A percentile compares a stretch with the other conserved stretches of the same genome.
These are phyloP conservation scores for Halcyon badia DNA, from an alignment of 2,797 vertebrate genomes.

Conservation along the genomic window DNA sequence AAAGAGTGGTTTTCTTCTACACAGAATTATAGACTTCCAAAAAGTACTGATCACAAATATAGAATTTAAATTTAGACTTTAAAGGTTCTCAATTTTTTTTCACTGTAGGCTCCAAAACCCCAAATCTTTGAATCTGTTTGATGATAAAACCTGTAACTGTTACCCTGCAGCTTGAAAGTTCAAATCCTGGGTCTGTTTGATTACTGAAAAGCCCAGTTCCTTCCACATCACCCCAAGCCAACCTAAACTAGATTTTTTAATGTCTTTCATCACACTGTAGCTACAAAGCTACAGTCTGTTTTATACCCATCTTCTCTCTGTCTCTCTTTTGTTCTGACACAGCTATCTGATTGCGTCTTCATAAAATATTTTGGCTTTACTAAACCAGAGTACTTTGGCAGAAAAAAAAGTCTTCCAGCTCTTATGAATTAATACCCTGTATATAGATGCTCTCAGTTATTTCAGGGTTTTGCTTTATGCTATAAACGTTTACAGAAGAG, in stretches of 20 bases:
- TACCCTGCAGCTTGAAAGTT: neutral
- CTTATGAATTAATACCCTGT: neutral
- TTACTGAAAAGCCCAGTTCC: neutral
- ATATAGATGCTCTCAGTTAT: neutral
- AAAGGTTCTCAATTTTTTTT: neutral
- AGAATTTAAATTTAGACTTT: neutral
- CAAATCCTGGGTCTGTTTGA: neutral
- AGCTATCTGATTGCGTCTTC: neutral
- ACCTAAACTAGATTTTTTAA: neutral
- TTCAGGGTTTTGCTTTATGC: neutral
- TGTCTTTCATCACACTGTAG: neutral
- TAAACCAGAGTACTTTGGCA: neutral
- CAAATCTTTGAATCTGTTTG: neutral
- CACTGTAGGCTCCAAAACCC: neutral
- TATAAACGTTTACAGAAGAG: neutral
- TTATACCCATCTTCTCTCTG: neutral
- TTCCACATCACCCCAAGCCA: neutral
- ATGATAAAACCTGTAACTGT: neutral
- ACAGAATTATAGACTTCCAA: neutral
- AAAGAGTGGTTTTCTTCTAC: neutral
- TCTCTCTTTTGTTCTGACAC: neutral
- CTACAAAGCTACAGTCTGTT: neutral
- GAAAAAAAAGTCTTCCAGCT: neutral
- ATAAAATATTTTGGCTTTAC: neutral
- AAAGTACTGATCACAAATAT: neutral